These are phyloP conservation scores for Eilema depressum DNA, from an alignment of 2,888 invertebrate genomes.

Conservation along the genomic window DNA sequence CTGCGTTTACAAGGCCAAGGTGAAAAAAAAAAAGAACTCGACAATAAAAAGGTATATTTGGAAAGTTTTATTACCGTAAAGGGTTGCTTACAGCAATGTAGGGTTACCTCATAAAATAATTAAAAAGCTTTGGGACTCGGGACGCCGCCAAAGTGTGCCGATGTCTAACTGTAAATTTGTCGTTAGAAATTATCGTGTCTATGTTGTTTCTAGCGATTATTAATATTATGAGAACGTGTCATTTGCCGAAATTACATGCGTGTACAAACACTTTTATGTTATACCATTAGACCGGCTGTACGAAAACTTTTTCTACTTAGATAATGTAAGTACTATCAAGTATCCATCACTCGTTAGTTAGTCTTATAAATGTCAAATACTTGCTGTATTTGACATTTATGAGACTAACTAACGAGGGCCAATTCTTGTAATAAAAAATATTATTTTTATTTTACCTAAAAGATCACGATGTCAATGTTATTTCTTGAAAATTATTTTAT, in stretches of 20 bases:
- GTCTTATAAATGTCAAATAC: too few relatives aligned
- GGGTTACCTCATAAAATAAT: conserved; percentile 74
- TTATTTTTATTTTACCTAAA: too few relatives aligned
- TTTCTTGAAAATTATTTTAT: too few relatives aligned
- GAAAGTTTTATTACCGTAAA: conserved; percentile 83
- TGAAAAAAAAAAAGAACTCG: conserved; percentile 14
- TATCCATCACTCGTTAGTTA: not conserved
- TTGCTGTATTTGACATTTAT: too few relatives aligned
- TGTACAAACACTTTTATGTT: not conserved
- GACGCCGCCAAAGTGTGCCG: conserved; percentile 58
- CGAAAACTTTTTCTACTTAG: not conserved
- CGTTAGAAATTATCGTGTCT: conserved; percentile 48
- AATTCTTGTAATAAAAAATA: too few relatives aligned
- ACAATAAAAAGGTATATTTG: conserved; percentile 66
- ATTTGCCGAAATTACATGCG: not conserved
- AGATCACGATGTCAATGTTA: too few relatives aligned
- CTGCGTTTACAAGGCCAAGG: conserved; percentile 24
- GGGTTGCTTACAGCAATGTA: conserved; percentile 61
- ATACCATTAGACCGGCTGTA: not conserved
- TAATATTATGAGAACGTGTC: conserved; percentile 20
- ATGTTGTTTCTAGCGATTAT: conserved; percentile 35
- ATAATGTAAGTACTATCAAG: not conserved
- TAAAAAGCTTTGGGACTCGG: conserved; percentile 54
- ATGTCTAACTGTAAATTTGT: conserved; percentile 66
- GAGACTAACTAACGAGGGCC: not conserved